phyloP scores from a whole-genome alignment of 2,888 invertebrate species.

The Syritta pipiens region DNA sequence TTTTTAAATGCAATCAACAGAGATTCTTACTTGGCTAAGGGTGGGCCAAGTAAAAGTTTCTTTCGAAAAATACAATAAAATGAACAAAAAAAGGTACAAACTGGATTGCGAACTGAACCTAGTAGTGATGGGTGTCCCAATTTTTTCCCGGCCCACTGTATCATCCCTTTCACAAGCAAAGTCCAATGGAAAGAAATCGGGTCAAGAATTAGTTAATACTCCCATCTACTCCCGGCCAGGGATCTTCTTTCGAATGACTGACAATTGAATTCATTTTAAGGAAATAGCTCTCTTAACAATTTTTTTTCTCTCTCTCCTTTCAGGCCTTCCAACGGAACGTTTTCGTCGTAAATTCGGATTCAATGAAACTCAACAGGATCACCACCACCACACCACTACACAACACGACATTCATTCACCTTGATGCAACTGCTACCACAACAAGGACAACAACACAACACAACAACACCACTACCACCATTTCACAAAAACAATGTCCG shows the following conservation, averaged over 20 bases:
- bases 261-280: slow-evolving; percentile 9
- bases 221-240: too few species aligned
- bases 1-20: too few species aligned
- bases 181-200: too few species aligned
- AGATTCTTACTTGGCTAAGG: too few species aligned
- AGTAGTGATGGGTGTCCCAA: too few species aligned
- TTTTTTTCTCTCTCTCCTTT: background rate
- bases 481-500: slow-evolving; percentile 62
- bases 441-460: slow-evolving; percentile 23
- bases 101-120: too few species aligned
- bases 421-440: slow-evolving; percentile 48
- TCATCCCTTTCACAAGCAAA: too few species aligned
- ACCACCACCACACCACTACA: slow-evolving; percentile 34
- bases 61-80: too few species aligned
- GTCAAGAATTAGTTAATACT: too few species aligned
- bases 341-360: slow-evolving; percentile 55
- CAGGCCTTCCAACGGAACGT: slow-evolving; percentile 58
- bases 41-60: too few species aligned
- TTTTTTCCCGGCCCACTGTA: too few species aligned
- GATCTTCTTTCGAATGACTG: slow-evolving; percentile 36
- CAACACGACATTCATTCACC: slow-evolving; percentile 50
- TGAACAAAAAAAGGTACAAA: too few species aligned
- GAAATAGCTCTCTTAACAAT: slow-evolving; percentile 19
- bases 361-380: slow-evolving; percentile 51
- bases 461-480: slow-evolving; percentile 14